Conservation (phyloP, 2,888 invertebrate genomes). For the Agrotis exclamationis region DNA sequence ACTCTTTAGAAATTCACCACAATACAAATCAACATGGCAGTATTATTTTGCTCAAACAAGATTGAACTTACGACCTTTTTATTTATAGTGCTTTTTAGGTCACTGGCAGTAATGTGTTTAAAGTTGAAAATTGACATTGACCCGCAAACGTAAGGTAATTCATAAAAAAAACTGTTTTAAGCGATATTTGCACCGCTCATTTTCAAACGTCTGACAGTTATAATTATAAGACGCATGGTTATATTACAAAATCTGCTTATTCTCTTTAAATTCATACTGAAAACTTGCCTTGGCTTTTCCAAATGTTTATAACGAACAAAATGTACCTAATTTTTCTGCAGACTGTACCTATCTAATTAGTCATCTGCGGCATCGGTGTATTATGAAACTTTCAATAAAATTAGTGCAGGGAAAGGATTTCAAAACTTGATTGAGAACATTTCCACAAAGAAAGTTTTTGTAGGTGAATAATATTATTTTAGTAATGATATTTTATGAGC, state of each 20-base stretch:
- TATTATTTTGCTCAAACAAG: conserved; percentile 6
- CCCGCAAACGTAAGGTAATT: too few species aligned
- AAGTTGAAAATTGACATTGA: not conserved
- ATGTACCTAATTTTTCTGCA: not conserved
- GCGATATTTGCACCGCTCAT: too few species aligned
- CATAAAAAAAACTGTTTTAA: not conserved
- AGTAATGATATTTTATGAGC: too few species aligned
- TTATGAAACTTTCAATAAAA: conserved; percentile 1
- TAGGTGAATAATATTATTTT: too few species aligned
- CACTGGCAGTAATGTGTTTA: not conserved
- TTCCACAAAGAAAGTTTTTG: not conserved
- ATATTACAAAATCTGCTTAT: too few species aligned
- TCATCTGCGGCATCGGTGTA: not conserved
- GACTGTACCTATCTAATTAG: not conserved
- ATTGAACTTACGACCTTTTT: conserved; percentile 19
- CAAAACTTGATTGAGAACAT: not conserved
- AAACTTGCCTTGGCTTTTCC: too few species aligned
- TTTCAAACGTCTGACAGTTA: too few species aligned
- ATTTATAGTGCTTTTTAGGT: not conserved
- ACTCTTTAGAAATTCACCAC: conserved; percentile 6
- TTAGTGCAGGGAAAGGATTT: not conserved
- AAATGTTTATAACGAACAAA: too few species aligned
- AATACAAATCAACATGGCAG: conserved; percentile 6
- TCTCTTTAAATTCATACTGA: too few species aligned
- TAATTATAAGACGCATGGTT: too few species aligned